These are phyloP conservation scores for Salarias fasciatus DNA, from an alignment of 2,797 vertebrate species.

Conservation along the genomic window DNA sequence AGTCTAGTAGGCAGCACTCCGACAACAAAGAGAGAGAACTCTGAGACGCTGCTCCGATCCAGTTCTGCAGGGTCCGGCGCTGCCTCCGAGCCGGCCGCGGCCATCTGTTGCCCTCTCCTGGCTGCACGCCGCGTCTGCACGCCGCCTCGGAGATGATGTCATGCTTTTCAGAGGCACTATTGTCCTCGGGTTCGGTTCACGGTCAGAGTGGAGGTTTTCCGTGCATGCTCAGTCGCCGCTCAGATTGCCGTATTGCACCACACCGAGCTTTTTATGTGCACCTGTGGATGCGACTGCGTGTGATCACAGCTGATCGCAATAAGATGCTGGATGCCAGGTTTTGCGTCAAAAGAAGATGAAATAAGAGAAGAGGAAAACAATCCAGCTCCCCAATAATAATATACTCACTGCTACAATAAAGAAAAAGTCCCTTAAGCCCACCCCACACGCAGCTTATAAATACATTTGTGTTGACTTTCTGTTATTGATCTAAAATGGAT, in stretches of 20 bases:
- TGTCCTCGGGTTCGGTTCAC: conserved; percentile 71
- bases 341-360: no score
- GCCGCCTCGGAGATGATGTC: conserved; percentile 70
- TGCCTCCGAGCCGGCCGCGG: not conserved
- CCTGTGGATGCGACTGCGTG: conserved; percentile 34
- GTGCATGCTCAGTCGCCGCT: conserved; percentile 71
- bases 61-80: conserved; percentile 41
- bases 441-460: no score
- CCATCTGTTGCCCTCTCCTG: conserved; percentile 70
- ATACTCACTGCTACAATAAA: no score
- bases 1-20: conserved; percentile 66
- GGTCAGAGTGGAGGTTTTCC: conserved; percentile 68
- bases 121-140: conserved; percentile 6
- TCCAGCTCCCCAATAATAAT: no score
- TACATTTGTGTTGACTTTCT: no score
- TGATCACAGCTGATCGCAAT: no score
- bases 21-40: conserved; percentile 76
- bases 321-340: no score
- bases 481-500: no score
- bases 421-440: no score
- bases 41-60: conserved; percentile 60
- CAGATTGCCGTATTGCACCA: conserved; percentile 69
- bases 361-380: no score
- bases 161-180: conserved; percentile 72
- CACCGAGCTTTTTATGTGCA: conserved; percentile 53